A percentile compares a stretch with the other conserved stretches of the same genome.
These are phyloP conservation scores for Drosophila dunni DNA, from an alignment of 1,140 invertebrate species.

Conservation along the genomic window DNA sequence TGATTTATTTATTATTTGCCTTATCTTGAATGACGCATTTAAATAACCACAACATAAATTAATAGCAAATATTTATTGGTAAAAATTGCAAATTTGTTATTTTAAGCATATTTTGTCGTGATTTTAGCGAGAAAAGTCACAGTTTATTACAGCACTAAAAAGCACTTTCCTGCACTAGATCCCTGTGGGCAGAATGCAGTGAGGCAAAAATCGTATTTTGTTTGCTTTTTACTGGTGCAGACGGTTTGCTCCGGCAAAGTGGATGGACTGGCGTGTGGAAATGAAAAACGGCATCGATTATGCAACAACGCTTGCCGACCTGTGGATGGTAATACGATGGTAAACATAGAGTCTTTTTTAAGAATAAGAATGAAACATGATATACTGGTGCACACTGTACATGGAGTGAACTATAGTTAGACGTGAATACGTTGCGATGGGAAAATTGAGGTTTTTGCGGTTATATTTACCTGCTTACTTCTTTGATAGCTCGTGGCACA, in stretches of 20 bases:
- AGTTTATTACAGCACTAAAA: constrained; percentile 13
- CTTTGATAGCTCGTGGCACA: constrained; percentile 23
- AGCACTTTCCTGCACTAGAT: constrained; percentile 10
- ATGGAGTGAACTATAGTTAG: not conserved
- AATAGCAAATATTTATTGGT: no score
- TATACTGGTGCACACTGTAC: not conserved
- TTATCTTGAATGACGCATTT: not conserved
- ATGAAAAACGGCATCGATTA: constrained; percentile 76
- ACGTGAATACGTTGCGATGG: not conserved
- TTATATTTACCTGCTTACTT: constrained; percentile 31
- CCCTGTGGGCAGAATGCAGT: constrained; percentile 34
- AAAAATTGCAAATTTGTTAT: no score
- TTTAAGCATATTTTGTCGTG: not conserved
- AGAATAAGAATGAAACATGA: constrained; percentile 34
- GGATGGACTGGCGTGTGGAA: constrained; percentile 43
- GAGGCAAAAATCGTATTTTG: constrained; percentile 49
- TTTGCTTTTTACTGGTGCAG: constrained; percentile 27
- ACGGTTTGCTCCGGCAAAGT: not conserved
- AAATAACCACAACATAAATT: no score
- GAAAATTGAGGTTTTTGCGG: no score
- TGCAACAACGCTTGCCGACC: constrained; percentile 48
- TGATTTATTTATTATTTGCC: not conserved
- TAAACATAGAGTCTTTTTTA: constrained; percentile 58
- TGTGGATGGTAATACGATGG: constrained; percentile 15
- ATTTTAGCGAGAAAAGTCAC: constrained; percentile 4